Evolutionary conservation across 2,797 vertebrate species (phyloP).

Genomic region (Karalla daura): DNA sequence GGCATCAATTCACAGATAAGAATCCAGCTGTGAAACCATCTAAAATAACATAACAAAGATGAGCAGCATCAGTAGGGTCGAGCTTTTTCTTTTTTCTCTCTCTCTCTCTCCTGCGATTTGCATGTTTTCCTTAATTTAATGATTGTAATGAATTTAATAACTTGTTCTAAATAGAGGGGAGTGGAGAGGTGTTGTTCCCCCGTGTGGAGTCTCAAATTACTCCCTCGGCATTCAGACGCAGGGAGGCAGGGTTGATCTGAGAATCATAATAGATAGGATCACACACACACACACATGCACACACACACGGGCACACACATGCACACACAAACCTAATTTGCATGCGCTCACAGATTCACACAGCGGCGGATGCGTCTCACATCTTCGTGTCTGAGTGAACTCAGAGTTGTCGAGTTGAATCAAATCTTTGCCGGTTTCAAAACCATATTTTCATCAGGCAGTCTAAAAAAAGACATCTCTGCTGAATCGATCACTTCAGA

Average conservation of each 20-base stretch:
- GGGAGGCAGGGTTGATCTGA: background rate
- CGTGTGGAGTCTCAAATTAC: conserved; percentile 8
- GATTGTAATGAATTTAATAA: conserved; percentile 20
- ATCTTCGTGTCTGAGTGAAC: too few relatives aligned
- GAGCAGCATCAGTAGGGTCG: background rate
- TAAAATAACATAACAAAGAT: background rate
- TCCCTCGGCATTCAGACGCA: conserved; percentile 14
- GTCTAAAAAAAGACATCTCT: too few relatives aligned
- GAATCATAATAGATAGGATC: conserved; percentile 2
- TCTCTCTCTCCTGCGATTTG: background rate
- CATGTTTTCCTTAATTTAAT: background rate
- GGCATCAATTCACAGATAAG: background rate
- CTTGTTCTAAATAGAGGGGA: conserved; percentile 8
- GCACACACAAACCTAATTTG: background rate
- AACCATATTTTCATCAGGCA: too few relatives aligned
- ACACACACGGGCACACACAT: background rate
- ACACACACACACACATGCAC: background rate
- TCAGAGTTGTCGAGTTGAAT: too few relatives aligned
- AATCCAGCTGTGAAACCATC: background rate
- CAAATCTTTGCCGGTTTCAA: too few relatives aligned
- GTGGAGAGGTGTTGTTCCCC: background rate
- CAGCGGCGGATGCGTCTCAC: too few relatives aligned
- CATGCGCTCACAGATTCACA: too few relatives aligned
- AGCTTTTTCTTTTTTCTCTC: background rate
- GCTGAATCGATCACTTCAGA: too few relatives aligned